These are phyloP conservation scores for Strigops habroptila DNA, from an alignment of 2,113 vertebrate species.

Conservation along the genomic window DNA sequence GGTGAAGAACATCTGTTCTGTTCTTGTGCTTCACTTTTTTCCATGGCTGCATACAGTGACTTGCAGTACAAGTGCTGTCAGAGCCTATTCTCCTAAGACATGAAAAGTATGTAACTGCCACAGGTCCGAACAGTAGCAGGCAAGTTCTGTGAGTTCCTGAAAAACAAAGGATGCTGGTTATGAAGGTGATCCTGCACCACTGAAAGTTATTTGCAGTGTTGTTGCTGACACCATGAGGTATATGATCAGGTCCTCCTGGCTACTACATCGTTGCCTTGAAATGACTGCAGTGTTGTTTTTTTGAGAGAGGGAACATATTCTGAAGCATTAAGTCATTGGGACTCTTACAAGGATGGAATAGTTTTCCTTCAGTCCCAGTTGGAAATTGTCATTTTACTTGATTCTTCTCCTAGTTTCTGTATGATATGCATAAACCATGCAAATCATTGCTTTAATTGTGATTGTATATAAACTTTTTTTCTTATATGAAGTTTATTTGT, in stretches of 20 bases:
- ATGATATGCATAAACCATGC: not conserved
- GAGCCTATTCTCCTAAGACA: not conserved
- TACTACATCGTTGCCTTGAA: not conserved
- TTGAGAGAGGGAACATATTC: not conserved
- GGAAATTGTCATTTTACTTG: not conserved
- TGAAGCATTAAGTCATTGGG: not conserved
- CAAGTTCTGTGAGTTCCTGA: not conserved
- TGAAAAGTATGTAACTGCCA: not conserved
- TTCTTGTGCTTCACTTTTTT: not conserved
- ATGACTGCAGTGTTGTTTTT: not conserved
- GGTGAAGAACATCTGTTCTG: constrained; percentile 7
- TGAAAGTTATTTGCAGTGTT: not conserved
- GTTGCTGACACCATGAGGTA: not conserved
- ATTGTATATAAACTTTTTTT: not conserved
- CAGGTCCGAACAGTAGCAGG: not conserved
- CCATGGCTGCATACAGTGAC: not conserved
- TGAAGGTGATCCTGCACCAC: not conserved
- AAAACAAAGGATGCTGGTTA: not conserved
- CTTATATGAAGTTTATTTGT: not conserved
- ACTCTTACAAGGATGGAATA: not conserved
- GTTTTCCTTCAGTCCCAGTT: not conserved
- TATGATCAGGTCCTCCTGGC: not conserved
- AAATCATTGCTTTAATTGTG: not conserved
- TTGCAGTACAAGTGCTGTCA: not conserved
- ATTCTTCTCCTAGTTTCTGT: not conserved